These are phyloP conservation scores for Oreortyx pictus DNA, from an alignment of 2,797 vertebrate genomes.

Conservation along the genomic window DNA sequence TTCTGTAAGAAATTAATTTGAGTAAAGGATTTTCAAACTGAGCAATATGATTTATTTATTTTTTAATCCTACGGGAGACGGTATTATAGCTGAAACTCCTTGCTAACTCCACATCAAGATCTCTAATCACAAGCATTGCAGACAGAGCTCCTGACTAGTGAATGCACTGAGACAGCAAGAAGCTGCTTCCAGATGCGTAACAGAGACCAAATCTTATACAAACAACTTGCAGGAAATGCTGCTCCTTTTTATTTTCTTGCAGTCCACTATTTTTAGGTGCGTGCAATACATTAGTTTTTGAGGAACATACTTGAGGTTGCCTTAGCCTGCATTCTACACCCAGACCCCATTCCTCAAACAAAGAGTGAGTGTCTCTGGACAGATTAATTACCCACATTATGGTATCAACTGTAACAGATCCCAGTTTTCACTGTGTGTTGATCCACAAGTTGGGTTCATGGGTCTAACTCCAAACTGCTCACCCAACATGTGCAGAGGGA, in stretches of 20 bases:
- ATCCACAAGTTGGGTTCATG: neutral
- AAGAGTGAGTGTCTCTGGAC: neutral
- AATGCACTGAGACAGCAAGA: neutral
- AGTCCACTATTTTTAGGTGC: neutral
- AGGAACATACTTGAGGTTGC: neutral
- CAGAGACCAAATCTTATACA: neutral
- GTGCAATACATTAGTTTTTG: neutral
- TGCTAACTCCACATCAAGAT: neutral
- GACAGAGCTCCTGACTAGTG: neutral
- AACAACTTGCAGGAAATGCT: neutral
- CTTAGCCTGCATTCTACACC: neutral
- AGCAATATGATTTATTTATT: neutral
- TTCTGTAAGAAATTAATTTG: neutral
- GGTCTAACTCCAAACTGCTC: neutral
- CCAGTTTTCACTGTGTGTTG: neutral
- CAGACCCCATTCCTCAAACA: neutral
- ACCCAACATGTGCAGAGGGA: neutral
- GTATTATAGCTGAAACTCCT: neutral
- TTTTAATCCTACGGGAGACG: neutral
- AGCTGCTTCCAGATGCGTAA: slow-evolving; percentile 23
- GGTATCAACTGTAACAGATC: neutral
- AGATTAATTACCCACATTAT: neutral
- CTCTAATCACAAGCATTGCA: slow-evolving; percentile 5
- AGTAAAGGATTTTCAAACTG: neutral
- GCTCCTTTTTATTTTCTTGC: neutral